These are phyloP conservation scores for Melangyna quadrimaculata DNA, from an alignment of 2,888 invertebrate species.

Conservation along the genomic window DNA sequence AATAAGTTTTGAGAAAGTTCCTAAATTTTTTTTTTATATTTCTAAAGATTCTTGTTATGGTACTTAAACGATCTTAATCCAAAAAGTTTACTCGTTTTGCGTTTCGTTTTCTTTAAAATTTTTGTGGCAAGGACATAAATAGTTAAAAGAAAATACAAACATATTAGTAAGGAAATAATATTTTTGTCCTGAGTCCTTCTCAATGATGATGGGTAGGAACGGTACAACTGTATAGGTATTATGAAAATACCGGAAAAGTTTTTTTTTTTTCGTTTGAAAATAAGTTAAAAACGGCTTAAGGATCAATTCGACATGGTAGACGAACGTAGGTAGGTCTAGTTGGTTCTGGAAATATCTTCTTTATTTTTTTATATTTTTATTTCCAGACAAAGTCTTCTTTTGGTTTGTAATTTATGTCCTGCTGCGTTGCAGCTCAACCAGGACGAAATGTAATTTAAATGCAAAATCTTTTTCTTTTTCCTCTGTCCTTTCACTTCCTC, in stretches of 20 bases:
- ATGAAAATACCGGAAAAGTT: slow-evolving; percentile 33
- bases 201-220: no score
- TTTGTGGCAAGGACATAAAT: not conserved
- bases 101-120: not conserved
- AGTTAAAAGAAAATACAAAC: slow-evolving; percentile 13
- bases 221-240: no score
- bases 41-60: slow-evolving; percentile 39
- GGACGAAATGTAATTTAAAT: slow-evolving; percentile 72
- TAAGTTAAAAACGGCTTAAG: slow-evolving; percentile 58
- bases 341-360: not conserved
- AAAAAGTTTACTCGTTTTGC: slow-evolving; percentile 54
- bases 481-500: not conserved
- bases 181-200: not conserved
- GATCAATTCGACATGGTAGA: slow-evolving; percentile 32
- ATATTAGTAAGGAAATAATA: slow-evolving; percentile 56
- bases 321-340: not conserved
- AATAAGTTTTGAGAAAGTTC: slow-evolving; percentile 45
- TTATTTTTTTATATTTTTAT: not conserved
- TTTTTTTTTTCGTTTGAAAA: slow-evolving; percentile 13
- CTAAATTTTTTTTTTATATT: not conserved
- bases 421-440: slow-evolving; percentile 67
- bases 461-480: slow-evolving; percentile 53
- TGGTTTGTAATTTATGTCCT: slow-evolving; percentile 62
- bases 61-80: slow-evolving; percentile 59
- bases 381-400: slow-evolving; percentile 1